phyloP scores from a whole-genome alignment of 2,113 vertebrate genomes.

The Planiliza haematocheilus region DNA sequence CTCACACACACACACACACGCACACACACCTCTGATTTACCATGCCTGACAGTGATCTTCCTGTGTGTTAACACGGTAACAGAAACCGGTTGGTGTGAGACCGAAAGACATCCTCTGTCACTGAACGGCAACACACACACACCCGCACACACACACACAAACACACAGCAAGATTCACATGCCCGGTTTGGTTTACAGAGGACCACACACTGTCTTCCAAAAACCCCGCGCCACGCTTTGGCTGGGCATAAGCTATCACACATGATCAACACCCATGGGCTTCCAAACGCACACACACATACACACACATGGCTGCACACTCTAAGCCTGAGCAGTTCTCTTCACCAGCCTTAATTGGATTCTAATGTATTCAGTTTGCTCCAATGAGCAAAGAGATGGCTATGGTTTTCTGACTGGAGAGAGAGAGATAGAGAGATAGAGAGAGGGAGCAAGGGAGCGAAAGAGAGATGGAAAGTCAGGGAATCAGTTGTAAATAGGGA shows the following conservation, averaged over 20 bases:
- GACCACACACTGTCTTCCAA: not conserved
- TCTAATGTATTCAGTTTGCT: slow-evolving; percentile 81
- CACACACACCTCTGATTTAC: slow-evolving; percentile 42
- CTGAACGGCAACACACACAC: not conserved
- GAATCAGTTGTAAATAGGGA: slow-evolving; percentile 49
- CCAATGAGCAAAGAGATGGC: slow-evolving; percentile 72
- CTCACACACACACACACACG: slow-evolving; percentile 17
- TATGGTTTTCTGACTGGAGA: slow-evolving; percentile 54
- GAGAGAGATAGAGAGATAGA: not conserved
- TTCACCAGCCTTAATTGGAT: slow-evolving; percentile 77
- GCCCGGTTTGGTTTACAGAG: not conserved
- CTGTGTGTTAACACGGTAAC: slow-evolving; percentile 26
- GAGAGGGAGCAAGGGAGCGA: not conserved
- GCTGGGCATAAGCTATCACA: slow-evolving; percentile 22
- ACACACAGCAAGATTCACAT: not conserved
- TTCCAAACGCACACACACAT: slow-evolving; percentile 15
- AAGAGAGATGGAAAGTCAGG: not conserved
- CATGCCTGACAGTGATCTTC: slow-evolving; percentile 28
- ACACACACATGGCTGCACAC: slow-evolving; percentile 38
- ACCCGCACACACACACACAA: not conserved
- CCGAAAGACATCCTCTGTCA: slow-evolving; percentile 10
- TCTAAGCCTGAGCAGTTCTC: slow-evolving; percentile 66
- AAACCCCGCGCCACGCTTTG: slow-evolving; percentile 3
- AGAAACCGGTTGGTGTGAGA: slow-evolving; percentile 30
- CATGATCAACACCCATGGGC: slow-evolving; percentile 25